Conservation (phyloP, 2,888 invertebrate species). For the Agrochola litura region DNA sequence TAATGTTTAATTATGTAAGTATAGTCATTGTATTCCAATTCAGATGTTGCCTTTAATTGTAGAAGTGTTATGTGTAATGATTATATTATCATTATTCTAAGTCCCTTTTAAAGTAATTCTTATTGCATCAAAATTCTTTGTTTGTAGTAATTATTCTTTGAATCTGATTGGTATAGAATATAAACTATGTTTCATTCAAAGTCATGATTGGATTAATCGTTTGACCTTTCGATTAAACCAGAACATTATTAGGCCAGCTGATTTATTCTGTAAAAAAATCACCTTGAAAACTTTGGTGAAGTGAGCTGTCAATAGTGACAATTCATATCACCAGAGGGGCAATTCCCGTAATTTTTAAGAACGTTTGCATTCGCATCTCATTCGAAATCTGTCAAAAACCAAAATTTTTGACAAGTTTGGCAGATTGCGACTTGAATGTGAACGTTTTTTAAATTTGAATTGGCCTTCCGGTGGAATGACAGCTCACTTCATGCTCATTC, state of each 20-base stretch:
- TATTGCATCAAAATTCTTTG: neutral
- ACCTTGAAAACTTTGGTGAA: no score
- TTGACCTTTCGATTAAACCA: slow-evolving; percentile 8
- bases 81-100: neutral
- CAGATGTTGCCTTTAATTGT: neutral
- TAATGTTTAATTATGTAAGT: slow-evolving; percentile 26
- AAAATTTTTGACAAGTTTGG: no score
- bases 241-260: slow-evolving; percentile 8
- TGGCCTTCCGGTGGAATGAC: no score
- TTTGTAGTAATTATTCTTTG: neutral
- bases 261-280: no score
- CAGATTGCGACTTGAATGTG: no score
- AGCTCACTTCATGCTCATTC: no score
- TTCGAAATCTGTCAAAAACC: no score
- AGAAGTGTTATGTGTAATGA: neutral
- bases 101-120: neutral
- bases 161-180: neutral
- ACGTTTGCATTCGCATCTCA: no score
- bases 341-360: no score
- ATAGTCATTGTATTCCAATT: slow-evolving; percentile 3
- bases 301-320: no score
- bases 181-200: neutral
- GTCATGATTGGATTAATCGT: slow-evolving; percentile 7
- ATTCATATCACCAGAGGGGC: no score
- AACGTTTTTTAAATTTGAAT: no score